Percentiles rank a stretch among this genome's conserved stretches.
These are phyloP conservation scores for Archivesica marissinica DNA, from an alignment of 1,140 invertebrate species.

Conservation along the genomic window DNA sequence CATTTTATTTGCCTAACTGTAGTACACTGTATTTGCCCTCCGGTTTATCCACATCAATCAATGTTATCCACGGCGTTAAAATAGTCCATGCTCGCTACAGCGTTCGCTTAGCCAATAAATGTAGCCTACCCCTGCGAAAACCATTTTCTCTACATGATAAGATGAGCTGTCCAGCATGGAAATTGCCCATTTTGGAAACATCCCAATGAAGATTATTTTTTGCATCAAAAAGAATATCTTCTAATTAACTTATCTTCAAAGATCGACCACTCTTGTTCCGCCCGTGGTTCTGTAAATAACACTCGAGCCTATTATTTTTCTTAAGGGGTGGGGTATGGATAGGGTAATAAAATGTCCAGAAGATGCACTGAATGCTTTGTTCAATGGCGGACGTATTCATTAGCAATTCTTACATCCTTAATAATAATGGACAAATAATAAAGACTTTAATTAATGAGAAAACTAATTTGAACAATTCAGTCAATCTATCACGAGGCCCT, in stretches of 20 bases:
- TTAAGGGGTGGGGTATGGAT: too few relatives aligned
- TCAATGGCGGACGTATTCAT: too few relatives aligned
- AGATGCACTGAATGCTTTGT: neutral
- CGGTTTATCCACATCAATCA: constrained; percentile 19
- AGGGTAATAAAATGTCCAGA: neutral
- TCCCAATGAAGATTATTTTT: neutral
- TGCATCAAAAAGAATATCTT: constrained; percentile 22
- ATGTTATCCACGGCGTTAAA: constrained; percentile 20
- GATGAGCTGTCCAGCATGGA: neutral
- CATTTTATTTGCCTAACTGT: constrained; percentile 27
- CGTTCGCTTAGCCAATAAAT: constrained; percentile 43
- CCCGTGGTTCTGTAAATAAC: constrained; percentile 3
- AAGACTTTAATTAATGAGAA: too few relatives aligned
- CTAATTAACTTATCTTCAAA: constrained; percentile 33
- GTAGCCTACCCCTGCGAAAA: constrained; percentile 1
- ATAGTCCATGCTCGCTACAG: constrained; percentile 15
- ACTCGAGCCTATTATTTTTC: neutral
- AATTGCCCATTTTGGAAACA: constrained; percentile 19
- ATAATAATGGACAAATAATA: too few relatives aligned
- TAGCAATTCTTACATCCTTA: too few relatives aligned
- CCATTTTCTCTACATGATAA: neutral
- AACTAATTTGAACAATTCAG: too few relatives aligned
- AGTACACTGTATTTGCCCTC: constrained; percentile 12
- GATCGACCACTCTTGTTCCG: neutral
- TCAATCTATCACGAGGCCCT: too few relatives aligned